phyloP scores from a whole-genome alignment of 2,797 vertebrate genomes.

The Sebastes diploproa region DNA sequence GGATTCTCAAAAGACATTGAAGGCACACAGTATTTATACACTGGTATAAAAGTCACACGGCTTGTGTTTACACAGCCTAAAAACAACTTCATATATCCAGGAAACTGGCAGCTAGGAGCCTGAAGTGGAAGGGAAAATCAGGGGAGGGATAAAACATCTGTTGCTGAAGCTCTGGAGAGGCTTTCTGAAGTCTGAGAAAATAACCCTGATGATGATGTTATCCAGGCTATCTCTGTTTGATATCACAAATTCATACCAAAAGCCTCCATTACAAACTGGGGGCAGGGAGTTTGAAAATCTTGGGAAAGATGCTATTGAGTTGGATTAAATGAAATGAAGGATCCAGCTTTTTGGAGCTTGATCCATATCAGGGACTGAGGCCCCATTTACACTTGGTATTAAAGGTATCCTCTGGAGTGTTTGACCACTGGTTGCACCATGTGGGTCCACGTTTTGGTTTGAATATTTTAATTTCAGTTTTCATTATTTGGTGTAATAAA shows the following conservation, averaged over 20 bases:
- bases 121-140: neutral
- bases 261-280: neutral
- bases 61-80: slow-evolving; percentile 1
- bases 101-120: slow-evolving; percentile 4
- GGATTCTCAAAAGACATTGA: slow-evolving; percentile 21
- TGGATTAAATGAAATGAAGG: neutral
- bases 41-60: slow-evolving; percentile 1
- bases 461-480: neutral
- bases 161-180: neutral
- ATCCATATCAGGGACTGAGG: neutral
- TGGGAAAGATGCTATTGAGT: neutral
- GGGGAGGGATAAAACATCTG: neutral
- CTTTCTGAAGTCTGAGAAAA: neutral
- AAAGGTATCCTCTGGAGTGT: neutral
- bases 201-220: neutral
- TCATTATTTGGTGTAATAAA: neutral
- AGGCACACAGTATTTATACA: neutral
- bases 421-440: neutral
- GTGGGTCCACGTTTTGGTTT: neutral
- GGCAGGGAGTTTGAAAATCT: neutral
- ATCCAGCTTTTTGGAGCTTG: neutral
- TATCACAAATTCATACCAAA: neutral
- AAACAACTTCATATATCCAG: slow-evolving; percentile 4
- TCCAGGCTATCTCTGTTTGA: neutral
- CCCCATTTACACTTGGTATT: neutral